Percentiles rank a stretch among this genome's conserved stretches.
Conservation (phyloP, 2,888 invertebrate genomes). For the Nemotelus pantherinus region DNA sequence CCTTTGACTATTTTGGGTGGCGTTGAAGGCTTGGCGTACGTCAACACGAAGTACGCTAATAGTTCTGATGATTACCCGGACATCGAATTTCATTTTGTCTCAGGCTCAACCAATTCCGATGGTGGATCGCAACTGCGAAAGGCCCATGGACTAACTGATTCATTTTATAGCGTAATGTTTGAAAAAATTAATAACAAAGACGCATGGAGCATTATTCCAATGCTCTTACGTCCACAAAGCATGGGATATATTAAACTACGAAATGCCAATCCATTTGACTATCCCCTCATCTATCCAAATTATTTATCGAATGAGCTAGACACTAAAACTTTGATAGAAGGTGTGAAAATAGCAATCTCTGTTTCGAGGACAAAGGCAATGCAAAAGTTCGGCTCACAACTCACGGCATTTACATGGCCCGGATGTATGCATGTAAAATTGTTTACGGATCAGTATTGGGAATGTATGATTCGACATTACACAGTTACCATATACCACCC, state of each 20-base stretch:
- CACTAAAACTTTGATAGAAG: constrained; percentile 81
- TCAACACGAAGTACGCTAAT: constrained; percentile 87
- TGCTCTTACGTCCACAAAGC: constrained; percentile 85
- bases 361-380: constrained; percentile 83
- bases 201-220: constrained; percentile 85
- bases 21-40: constrained; percentile 88
- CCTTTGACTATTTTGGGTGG: constrained; percentile 88
- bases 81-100: constrained; percentile 88
- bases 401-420: constrained; percentile 79
- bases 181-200: constrained; percentile 80
- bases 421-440: constrained; percentile 75
- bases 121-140: constrained; percentile 83
- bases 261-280: constrained; percentile 85
- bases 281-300: constrained; percentile 91
- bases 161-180: constrained; percentile 79
- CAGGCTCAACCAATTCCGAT: constrained; percentile 87
- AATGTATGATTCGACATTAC: constrained; percentile 86
- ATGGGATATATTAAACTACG: constrained; percentile 83
- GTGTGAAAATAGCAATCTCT: constrained; percentile 84
- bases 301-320: constrained; percentile 86
- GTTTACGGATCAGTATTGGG: constrained; percentile 83
- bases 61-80: constrained; percentile 85
- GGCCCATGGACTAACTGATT: constrained; percentile 79
- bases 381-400: constrained; percentile 75
- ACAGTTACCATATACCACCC: constrained; percentile 88